A percentile compares a stretch with the other conserved stretches of the same genome.
These are phyloP conservation scores for Chascanopsetta lugubris DNA, from an alignment of 2,113 vertebrate genomes.

Conservation along the genomic window DNA sequence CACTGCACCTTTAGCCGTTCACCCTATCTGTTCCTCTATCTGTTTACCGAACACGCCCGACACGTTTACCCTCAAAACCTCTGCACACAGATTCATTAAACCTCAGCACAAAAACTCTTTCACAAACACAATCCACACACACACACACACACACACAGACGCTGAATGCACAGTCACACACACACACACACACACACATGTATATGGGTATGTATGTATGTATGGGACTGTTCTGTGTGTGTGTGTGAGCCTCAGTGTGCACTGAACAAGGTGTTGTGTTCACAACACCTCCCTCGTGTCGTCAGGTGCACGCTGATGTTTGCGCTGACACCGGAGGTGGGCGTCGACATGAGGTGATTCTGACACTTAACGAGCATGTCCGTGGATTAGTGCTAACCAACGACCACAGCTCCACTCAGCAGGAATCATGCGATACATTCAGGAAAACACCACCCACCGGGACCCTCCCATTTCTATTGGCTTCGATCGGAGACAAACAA, in stretches of 20 bases:
- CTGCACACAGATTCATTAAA: conserved; percentile 44
- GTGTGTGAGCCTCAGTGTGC: conserved; percentile 16
- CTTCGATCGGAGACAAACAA: too few species aligned
- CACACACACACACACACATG: conserved; percentile 29
- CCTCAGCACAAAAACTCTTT: conserved; percentile 32
- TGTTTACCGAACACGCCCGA: conserved; percentile 13
- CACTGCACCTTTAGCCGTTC: conserved; percentile 1
- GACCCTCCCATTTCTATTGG: too few species aligned
- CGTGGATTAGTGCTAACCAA: not conserved
- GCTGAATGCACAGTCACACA: conserved; percentile 38
- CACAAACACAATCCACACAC: conserved; percentile 28
- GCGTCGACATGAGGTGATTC: not conserved
- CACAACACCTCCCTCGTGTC: conserved; percentile 3
- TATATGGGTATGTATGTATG: conserved; percentile 17
- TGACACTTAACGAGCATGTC: not conserved
- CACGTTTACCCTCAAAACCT: conserved; percentile 29
- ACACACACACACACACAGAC: conserved; percentile 8
- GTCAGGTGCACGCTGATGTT: not conserved
- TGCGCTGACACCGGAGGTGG: not conserved
- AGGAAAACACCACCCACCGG: too few species aligned
- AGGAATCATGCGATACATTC: too few species aligned
- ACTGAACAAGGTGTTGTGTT: conserved; percentile 48
- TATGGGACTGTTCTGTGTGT: conserved; percentile 21
- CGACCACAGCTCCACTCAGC: too few species aligned
- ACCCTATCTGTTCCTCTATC: conserved; percentile 16